A percentile compares a stretch with the other conserved stretches of the same genome.
phyloP scores from a whole-genome alignment of 2,888 invertebrate genomes.

The Suillia variegata region DNA sequence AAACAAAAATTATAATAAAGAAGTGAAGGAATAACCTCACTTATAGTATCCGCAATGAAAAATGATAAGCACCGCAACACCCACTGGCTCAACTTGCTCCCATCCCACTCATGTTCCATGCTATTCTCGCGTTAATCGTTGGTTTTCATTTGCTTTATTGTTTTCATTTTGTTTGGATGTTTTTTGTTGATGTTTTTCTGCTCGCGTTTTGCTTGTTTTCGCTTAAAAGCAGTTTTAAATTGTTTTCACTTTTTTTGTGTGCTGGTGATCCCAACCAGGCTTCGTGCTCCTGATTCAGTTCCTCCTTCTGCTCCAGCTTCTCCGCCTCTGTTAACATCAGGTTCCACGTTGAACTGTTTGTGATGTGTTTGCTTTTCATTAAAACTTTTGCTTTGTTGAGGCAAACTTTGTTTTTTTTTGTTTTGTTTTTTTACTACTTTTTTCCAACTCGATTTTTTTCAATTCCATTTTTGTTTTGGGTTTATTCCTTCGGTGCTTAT shows the following conservation, averaged over 20 bases:
- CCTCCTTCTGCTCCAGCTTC: not conserved
- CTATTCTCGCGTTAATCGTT: not conserved
- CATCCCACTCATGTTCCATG: too few species aligned
- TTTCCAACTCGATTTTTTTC: conserved; percentile 9
- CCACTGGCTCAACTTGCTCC: too few species aligned
- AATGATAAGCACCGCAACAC: too few species aligned
- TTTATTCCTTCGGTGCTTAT: not conserved
- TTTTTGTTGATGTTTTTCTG: not conserved
- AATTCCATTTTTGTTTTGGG: not conserved
- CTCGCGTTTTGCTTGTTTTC: not conserved
- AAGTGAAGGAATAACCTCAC: too few species aligned
- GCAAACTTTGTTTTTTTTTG: conserved; percentile 38
- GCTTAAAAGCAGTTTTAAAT: conserved; percentile 47
- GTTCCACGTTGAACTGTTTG: conserved; percentile 14
- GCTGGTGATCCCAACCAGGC: not conserved
- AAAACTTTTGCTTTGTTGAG: conserved; percentile 49
- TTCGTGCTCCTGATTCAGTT: too few species aligned
- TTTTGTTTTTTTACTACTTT: too few species aligned
- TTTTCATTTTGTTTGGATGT: not conserved
- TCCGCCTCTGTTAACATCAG: not conserved
- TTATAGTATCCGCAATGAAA: too few species aligned
- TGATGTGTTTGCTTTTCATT: conserved; percentile 57
- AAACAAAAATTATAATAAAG: too few species aligned
- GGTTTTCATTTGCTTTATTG: not conserved
- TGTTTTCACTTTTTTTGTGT: conserved; percentile 34